phyloP scores from a whole-genome alignment of 2,113 vertebrate species.

The Menidia beryllina region DNA sequence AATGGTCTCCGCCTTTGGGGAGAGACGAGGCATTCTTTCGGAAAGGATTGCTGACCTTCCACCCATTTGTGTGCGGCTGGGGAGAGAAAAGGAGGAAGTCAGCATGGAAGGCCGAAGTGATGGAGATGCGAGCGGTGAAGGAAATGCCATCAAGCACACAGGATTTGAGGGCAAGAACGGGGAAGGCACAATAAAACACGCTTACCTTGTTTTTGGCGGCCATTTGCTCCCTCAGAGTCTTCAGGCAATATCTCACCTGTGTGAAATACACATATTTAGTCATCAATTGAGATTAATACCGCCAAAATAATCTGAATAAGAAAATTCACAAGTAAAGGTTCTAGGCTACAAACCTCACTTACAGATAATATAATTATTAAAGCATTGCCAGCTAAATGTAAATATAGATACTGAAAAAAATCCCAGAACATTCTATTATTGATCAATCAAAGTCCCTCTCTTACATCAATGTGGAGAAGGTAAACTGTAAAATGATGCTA shows the following conservation, averaged over 20 bases:
- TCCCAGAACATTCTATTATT: too few relatives aligned
- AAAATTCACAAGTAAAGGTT: not conserved
- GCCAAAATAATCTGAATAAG: too few relatives aligned
- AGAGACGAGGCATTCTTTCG: slow-evolving; percentile 53
- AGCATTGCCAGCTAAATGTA: not conserved
- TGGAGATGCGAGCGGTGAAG: slow-evolving; percentile 5
- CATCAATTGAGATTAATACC: not conserved
- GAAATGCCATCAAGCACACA: slow-evolving; percentile 37
- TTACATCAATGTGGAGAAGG: too few relatives aligned
- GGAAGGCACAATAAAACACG: not conserved
- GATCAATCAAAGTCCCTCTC: too few relatives aligned
- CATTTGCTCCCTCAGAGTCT: slow-evolving; percentile 84
- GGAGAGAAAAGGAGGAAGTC: slow-evolving; percentile 44
- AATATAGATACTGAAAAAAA: too few relatives aligned
- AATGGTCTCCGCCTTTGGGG: slow-evolving; percentile 43
- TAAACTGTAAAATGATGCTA: too few relatives aligned
- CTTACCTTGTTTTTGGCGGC: slow-evolving; percentile 80
- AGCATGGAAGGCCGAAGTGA: slow-evolving; percentile 11
- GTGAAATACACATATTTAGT: slow-evolving; percentile 24
- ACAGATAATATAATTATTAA: not conserved
- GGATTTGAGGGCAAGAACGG: slow-evolving; percentile 49
- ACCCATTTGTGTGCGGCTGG: slow-evolving; percentile 62
- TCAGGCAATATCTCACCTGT: slow-evolving; percentile 84
- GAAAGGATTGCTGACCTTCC: slow-evolving; percentile 69
- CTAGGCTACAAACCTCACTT: too few relatives aligned